A percentile compares a stretch with the other conserved stretches of the same genome.
Evolutionary conservation across 2,797 vertebrate genomes (phyloP).

Genomic region (Coregonus suidteri): DNA sequence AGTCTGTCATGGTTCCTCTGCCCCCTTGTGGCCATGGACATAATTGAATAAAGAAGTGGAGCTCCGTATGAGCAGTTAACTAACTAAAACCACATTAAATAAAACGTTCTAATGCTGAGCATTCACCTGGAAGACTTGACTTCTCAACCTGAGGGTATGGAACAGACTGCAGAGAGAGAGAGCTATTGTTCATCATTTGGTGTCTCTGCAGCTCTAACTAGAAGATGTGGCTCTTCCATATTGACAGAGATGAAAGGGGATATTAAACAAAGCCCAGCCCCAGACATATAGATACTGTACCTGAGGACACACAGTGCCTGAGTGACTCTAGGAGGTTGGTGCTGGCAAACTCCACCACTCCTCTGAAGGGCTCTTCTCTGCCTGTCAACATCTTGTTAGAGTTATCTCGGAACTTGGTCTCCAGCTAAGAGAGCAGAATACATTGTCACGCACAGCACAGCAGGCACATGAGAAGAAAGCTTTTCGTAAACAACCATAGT

Average conservation of each 20-base stretch:
- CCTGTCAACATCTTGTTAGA: constrained; percentile 67
- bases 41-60: constrained; percentile 5
- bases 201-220: no score
- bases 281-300: constrained; percentile 61
- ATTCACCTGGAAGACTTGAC: no score
- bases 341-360: constrained; percentile 88
- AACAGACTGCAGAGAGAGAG: no score
- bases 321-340: constrained; percentile 88
- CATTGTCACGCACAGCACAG: not conserved
- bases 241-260: not conserved
- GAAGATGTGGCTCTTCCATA: not conserved
- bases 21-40: constrained; percentile 56
- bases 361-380: constrained; percentile 81
- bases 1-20: constrained; percentile 11
- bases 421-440: constrained; percentile 76
- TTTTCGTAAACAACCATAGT: not conserved
- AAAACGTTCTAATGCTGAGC: no score
- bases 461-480: not conserved
- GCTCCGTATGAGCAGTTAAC: not conserved
- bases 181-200: no score
- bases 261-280: no score
- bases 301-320: constrained; percentile 81
- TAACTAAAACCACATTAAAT: not conserved
- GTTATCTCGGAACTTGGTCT: constrained; percentile 85
- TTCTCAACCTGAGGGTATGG: no score